phyloP scores from a whole-genome alignment of 1,140 invertebrate genomes.

The Psix sp. region DNA sequence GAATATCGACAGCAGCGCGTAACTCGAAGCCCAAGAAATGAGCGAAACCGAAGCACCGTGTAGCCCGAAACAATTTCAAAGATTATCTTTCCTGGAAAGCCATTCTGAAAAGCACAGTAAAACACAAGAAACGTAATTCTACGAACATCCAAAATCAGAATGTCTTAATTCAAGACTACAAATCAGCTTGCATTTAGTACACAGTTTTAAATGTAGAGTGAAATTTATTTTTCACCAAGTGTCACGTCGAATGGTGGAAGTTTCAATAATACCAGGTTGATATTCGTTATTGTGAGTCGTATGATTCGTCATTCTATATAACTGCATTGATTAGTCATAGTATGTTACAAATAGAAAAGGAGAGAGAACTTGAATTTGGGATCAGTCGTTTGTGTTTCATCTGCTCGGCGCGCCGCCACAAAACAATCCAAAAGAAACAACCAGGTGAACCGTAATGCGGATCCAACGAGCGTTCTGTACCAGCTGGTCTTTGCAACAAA shows the following conservation, averaged over 20 bases:
- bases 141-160: too few species aligned
- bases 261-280: slow-evolving; percentile 29
- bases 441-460: slow-evolving; percentile 46
- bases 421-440: slow-evolving; percentile 52
- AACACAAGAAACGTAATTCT: too few species aligned
- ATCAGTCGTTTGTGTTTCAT: slow-evolving; percentile 44
- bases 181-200: too few species aligned
- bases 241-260: too few species aligned
- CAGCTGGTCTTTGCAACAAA: slow-evolving; percentile 56
- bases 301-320: slow-evolving; percentile 30
- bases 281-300: slow-evolving; percentile 20
- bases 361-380: slow-evolving; percentile 28
- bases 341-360: slow-evolving; percentile 13
- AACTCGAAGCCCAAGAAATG: slow-evolving; percentile 52
- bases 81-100: slow-evolving; percentile 35
- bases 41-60: slow-evolving; percentile 57
- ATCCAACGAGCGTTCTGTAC: slow-evolving; percentile 32
- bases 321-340: slow-evolving; percentile 41
- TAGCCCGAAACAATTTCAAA: slow-evolving; percentile 52
- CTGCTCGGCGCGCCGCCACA: slow-evolving; percentile 44
- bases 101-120: too few species aligned
- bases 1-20: slow-evolving; percentile 37
- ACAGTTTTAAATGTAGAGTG: too few species aligned
- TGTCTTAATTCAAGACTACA: too few species aligned
- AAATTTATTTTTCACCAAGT: too few species aligned